Evolutionary conservation across 2,888 invertebrate species (phyloP).

Genomic region (Sesamia inferens): DNA sequence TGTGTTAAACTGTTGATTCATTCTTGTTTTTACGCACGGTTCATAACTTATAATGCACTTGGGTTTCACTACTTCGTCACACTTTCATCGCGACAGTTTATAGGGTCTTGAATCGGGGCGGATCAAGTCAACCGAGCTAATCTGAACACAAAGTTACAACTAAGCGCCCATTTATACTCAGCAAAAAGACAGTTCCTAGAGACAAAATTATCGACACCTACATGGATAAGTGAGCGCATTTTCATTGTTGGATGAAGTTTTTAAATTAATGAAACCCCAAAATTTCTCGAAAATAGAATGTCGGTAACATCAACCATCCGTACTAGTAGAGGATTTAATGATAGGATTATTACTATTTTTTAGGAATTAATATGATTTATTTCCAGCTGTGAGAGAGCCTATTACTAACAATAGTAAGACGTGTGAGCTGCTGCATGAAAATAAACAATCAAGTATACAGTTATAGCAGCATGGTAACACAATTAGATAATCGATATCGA

Average conservation of each 20-base stretch:
- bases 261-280: neutral
- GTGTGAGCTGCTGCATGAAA: constrained; percentile 10
- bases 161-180: constrained; percentile 52
- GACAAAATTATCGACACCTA: neutral
- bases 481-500: constrained; percentile 46
- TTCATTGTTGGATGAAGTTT: neutral
- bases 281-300: neutral
- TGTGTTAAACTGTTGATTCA: constrained; percentile 67
- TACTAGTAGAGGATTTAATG: neutral
- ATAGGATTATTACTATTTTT: too few species aligned
- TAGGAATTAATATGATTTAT: too few species aligned
- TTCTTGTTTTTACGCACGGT: constrained; percentile 62
- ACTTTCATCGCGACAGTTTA: constrained; percentile 74
- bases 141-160: constrained; percentile 66
- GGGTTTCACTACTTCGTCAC: constrained; percentile 79
- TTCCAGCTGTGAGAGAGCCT: constrained; percentile 10
- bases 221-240: neutral
- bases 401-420: constrained; percentile 20
- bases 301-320: neutral
- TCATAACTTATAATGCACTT: constrained; percentile 62
- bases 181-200: constrained; percentile 2
- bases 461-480: constrained; percentile 14
- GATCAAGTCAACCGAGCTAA: constrained; percentile 58
- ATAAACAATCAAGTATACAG: constrained; percentile 28
- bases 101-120: constrained; percentile 46